Evolutionary conservation across 1,140 invertebrate genomes (phyloP).

Genomic region (Epicauta chinensis): DNA sequence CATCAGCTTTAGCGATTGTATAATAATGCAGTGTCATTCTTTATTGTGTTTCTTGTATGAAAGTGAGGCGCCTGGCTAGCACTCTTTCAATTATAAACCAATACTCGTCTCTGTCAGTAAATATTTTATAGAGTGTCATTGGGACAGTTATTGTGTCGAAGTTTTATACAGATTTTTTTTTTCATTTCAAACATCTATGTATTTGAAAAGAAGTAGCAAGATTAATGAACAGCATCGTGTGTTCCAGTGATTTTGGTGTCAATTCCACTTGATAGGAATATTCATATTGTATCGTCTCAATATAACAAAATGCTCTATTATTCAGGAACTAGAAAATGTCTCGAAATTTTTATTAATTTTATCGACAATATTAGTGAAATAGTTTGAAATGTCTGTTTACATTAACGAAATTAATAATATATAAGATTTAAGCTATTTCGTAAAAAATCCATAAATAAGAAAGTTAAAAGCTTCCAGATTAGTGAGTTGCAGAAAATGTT

Average conservation of each 20-base stretch:
- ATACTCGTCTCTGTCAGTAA: slow-evolving; percentile 17
- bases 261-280: too few species aligned
- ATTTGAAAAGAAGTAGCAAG: neutral
- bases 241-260: too few species aligned
- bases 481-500: slow-evolving; percentile 29
- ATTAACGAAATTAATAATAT: too few species aligned
- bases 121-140: slow-evolving; percentile 17
- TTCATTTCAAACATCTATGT: too few species aligned
- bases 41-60: slow-evolving; percentile 27
- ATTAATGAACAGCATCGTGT: neutral
- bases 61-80: slow-evolving; percentile 22
- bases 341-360: neutral
- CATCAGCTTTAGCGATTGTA: slow-evolving; percentile 31
- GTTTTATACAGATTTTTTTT: neutral
- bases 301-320: neutral
- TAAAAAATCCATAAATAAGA: slow-evolving; percentile 18
- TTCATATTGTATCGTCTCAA: too few species aligned
- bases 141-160: slow-evolving; percentile 9
- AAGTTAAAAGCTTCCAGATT: slow-evolving; percentile 29
- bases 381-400: too few species aligned
- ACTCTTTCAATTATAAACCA: slow-evolving; percentile 18
- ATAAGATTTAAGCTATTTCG: neutral
- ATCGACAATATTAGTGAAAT: neutral
- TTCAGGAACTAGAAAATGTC: neutral
- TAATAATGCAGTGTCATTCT: slow-evolving; percentile 32